These are phyloP conservation scores for Sipha flava DNA, from an alignment of 1,140 invertebrate genomes.

Conservation along the genomic window DNA sequence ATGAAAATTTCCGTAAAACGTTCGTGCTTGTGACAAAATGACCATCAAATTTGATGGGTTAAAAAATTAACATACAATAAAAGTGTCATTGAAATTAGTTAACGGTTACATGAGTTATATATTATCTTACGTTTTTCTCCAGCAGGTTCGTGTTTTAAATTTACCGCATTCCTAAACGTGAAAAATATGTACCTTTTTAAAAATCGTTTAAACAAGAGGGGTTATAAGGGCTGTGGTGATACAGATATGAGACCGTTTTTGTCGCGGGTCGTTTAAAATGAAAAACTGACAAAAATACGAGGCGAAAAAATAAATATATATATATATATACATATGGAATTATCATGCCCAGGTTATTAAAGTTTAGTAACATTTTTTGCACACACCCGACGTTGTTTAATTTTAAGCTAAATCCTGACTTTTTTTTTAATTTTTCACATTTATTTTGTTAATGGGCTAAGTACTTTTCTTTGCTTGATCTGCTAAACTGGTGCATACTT, in stretches of 20 bases:
- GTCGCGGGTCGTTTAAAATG: conserved; percentile 20
- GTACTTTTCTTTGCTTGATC: background rate
- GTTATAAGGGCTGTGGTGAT: background rate
- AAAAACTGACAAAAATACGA: conserved; percentile 11
- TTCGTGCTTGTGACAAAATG: too few relatives aligned
- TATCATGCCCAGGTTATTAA: background rate
- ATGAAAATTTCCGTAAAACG: too few relatives aligned
- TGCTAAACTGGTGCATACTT: too few relatives aligned
- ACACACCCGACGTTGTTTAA: background rate
- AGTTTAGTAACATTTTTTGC: background rate
- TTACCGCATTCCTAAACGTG: background rate
- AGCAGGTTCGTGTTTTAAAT: background rate
- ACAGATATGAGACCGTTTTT: background rate
- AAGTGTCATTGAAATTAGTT: background rate
- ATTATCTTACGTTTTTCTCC: background rate
- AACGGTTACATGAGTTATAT: background rate
- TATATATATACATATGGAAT: background rate
- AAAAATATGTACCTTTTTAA: background rate
- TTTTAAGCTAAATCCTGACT: conserved; percentile 14
- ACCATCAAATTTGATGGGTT: too few relatives aligned
- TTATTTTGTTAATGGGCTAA: background rate
- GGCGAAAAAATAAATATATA: background rate
- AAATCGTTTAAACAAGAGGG: background rate
- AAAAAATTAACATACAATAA: background rate
- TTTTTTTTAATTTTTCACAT: conserved; percentile 13